Base-by-base conservation (phyloP, 2,888 invertebrate genomes). In the Panopea generosa region DNA sequence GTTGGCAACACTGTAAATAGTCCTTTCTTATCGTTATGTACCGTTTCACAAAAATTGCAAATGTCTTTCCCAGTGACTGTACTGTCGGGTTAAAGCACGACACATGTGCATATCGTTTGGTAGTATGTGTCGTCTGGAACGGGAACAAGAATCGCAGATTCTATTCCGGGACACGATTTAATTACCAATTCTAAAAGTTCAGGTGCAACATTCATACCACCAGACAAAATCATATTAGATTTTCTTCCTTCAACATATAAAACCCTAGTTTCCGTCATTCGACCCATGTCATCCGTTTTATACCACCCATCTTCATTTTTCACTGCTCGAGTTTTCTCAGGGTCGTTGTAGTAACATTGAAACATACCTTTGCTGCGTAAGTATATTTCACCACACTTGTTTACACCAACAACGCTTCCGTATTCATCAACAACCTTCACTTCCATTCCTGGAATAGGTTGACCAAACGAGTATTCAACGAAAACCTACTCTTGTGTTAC, bases 51-150 rank as follows among this genome's bases (percentile, higher is more conserved):
- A 33, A 52, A 71, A 11, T 1, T 14, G 11, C 73, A 52, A 1
- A 80, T 9, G 4, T 52, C 38, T 16, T 76, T 62, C 57, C 63
- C 76, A 11, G 72, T 76, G 16, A 70, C 53, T 57, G 66, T 38
- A 50, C 69, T 59, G 53, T 70, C 80, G 14, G 27, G 52, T 38
- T 72, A 22, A 6, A 55, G 40, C 16, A 76, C 50, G 16, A 80
- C 73, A 66, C 80, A 80, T 62, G 80, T 76, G 72, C 80, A 80
- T 20, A 80, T 26, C 40, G 67, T 65, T 29, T 80, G 76, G 52
- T 61, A 76, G 4, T 67, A 47, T 11, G 61, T 65, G 11, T 68
- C 66, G 45, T 80, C 74, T 9, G 80, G 63, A n/a, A 80, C 59
- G 18, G 73, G 76, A n/a, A 77, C 73, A 14, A 75, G 52, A 11